These are phyloP conservation scores for Epinotia ramella DNA, from an alignment of 2,888 invertebrate species.

Conservation along the genomic window DNA sequence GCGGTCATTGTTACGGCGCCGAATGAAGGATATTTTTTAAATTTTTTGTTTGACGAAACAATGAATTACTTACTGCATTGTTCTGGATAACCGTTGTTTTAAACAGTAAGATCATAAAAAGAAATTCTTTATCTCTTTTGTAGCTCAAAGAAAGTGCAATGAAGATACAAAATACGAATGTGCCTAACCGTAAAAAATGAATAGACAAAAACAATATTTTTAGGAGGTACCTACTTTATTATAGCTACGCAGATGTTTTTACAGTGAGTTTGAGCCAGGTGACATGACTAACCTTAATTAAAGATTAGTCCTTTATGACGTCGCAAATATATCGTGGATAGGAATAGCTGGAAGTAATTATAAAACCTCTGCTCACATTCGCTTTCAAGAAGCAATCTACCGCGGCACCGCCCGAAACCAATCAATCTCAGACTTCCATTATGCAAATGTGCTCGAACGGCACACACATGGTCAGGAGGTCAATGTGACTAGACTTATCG, in stretches of 20 bases:
- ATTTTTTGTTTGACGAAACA: conserved; percentile 32
- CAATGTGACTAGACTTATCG: neutral
- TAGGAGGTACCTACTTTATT: neutral
- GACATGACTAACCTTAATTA: neutral
- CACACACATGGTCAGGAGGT: conserved; percentile 3
- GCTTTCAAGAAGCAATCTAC: neutral
- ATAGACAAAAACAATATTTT: neutral
- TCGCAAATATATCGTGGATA: neutral
- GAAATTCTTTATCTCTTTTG: conserved; percentile 10
- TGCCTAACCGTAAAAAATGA: conserved; percentile 6
- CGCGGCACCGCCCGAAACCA: conserved; percentile 6
- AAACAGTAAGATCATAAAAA: conserved; percentile 23
- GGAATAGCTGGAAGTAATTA: neutral
- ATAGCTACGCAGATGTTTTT: neutral
- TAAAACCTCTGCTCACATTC: neutral
- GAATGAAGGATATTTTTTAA: conserved; percentile 24
- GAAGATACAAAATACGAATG: neutral
- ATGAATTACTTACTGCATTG: conserved; percentile 21
- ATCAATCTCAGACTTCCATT: conserved; percentile 27
- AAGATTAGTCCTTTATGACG: neutral
- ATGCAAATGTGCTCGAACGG: conserved; percentile 30
- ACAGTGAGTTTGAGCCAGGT: neutral
- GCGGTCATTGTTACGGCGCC: conserved; percentile 19
- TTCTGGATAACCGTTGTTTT: conserved; percentile 24
- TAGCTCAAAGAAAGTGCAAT: conserved; percentile 11